Conservation (phyloP, 2,888 invertebrate genomes). For the Lucinisca nassula region DNA sequence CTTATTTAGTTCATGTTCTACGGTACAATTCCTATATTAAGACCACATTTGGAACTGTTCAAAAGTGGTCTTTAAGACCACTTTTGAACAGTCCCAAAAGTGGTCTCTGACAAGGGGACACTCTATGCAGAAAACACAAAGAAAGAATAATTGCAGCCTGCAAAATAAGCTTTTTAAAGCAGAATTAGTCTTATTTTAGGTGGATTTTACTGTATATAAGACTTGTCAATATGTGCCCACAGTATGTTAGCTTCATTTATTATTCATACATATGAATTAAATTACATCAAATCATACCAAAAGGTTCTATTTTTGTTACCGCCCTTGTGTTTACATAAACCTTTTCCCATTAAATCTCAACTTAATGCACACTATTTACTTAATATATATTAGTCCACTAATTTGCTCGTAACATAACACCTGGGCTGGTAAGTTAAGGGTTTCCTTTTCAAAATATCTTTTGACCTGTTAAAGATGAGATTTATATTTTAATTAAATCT, state of each 20-base stretch:
- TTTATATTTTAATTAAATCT: slow-evolving; percentile 10
- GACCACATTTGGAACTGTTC: too few species aligned
- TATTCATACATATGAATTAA: background rate
- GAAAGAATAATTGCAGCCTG: too few species aligned
- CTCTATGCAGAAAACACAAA: too few species aligned
- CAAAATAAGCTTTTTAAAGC: too few species aligned
- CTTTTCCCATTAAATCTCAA: background rate
- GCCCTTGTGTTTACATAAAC: background rate
- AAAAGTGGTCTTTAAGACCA: too few species aligned
- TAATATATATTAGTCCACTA: background rate
- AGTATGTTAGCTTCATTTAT: background rate
- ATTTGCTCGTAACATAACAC: slow-evolving; percentile 3
- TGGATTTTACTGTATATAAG: too few species aligned
- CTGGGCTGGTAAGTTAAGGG: background rate
- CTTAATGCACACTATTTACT: background rate
- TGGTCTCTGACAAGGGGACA: too few species aligned
- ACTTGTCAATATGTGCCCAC: background rate
- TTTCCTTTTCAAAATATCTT: background rate
- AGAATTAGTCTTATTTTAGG: too few species aligned
- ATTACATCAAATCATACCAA: background rate
- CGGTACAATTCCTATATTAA: too few species aligned
- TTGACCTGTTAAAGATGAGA: background rate
- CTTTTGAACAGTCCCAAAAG: too few species aligned
- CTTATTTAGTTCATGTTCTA: too few species aligned
- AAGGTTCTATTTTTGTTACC: background rate